Evolutionary conservation across 2,113 vertebrate genomes (phyloP), one percentile per base, ranked within the genome.

Genomic region (Uria lomvia): DNA sequence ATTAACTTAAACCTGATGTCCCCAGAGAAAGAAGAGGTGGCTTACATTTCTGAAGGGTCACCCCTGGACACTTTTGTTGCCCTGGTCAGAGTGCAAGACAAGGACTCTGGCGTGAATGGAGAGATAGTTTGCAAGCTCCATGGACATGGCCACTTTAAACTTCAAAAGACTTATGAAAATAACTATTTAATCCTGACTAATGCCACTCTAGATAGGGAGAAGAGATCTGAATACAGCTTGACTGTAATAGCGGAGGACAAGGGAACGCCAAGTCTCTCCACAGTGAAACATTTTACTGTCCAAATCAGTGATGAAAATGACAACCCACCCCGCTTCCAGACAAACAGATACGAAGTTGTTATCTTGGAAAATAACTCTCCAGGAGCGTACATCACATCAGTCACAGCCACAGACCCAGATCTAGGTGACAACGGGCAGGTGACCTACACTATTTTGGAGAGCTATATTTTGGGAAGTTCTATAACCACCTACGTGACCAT

Each of bases 151-250:
- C 99, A 99, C 97, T 99, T 99, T 97, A 98, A 99, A 95, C 98
- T 99, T 68, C 99, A 99, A 92, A 99, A 99, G 97, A 99, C 99
- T 45, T 98, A 99, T 0, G 99, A 99, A 95, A 99, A 99, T 92
- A 99, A 99, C 96, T 99, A 99, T 90, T 98, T 99, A 97, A 99
- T 99, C 95, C 97, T 99, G 90, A 99, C 99, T 56, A 99, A 99
- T 42, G 98, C 99, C 62, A 99, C 99, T 0, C 88, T 99, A 94
- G 99, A 99, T 97, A 98, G 99, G 70, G 99, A 99, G 92, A 99
- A 99, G 97, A 98, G 99, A 72, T 99, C 99, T 20, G 99, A 99
- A 93, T 99, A 99, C 90, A 99, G 99, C 84, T 97, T 99, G 96
- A 99, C 99, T 4, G 98, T 99, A 74, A 99, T 99, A 40, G 99